Evolutionary conservation across 1,140 invertebrate species (phyloP), one percentile per base, ranked within the genome.

Genomic region (Maniola jurtina): DNA sequence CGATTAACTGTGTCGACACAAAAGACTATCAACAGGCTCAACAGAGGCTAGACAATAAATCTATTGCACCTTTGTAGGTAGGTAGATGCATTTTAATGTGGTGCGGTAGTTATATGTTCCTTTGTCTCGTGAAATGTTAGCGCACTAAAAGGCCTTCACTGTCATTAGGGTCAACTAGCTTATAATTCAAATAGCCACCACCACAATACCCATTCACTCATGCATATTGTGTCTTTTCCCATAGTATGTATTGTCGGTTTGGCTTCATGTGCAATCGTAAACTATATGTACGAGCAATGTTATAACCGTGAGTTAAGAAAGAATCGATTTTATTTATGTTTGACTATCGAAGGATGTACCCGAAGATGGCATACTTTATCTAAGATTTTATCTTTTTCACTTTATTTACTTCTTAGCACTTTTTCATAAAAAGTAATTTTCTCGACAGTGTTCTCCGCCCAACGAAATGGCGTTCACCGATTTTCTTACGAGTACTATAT

Each of bases 81-180:
- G 48, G 48, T 52, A 52, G 48, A 47, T 36, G 34, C 55, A 55
- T 38, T 68, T 59, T 38, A 66, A 68, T 67, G 57, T 62, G 45
- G 50, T 60, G 56, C 65, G 45, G 59, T 61, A 50, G 56, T 65
- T 59, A 54, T 66, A 66, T 65, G 54, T 59, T 61, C 56, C 58
- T 70, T 73, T 76, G 73, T 71, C 55, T 68, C 64, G 56, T 70
- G 57, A 68, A 64, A 58, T 64, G 66, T 50, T 63, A 63, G 57
- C 50, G 61, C 55, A 67, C 13, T 68, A 65, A 75, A 80, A 85
- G 79, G 79, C 65, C 80, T 68, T 64, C 62, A 48, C 54, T 77
- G 75, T 80, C 79, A 85, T 85, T 83, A 78, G 75, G 81, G 76
- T 82, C 77, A 78, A 78, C 72, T 71, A 62, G 65, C 48, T 42